A percentile compares a stretch with the other conserved stretches of the same genome.
These are phyloP conservation scores for Drosophila kanekoi DNA, from an alignment of 2,888 invertebrate genomes.

Conservation along the genomic window DNA sequence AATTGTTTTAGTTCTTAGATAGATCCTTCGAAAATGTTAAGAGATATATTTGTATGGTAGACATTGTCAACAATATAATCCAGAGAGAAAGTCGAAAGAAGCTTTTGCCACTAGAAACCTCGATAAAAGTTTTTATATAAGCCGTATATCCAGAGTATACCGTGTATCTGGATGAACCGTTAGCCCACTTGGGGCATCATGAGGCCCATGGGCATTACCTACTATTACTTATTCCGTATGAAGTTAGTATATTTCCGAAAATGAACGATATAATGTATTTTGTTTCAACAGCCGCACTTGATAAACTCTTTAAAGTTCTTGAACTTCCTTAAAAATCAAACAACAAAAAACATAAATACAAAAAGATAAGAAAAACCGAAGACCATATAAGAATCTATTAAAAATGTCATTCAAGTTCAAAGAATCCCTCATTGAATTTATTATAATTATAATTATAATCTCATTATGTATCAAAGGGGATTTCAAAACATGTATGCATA, in stretches of 20 bases:
- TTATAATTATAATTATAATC: constrained; percentile 41
- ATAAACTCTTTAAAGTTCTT: constrained; percentile 19
- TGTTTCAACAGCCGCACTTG: constrained; percentile 24
- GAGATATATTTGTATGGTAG: background rate
- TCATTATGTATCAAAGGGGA: constrained; percentile 50
- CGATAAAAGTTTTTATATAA: constrained; percentile 22
- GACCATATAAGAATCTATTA: constrained; percentile 4
- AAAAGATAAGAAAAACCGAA: constrained; percentile 5
- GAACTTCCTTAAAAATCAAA: constrained; percentile 2
- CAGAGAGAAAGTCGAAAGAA: constrained; percentile 37
- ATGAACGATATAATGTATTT: constrained; percentile 30
- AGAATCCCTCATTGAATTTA: constrained; percentile 39
- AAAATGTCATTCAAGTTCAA: constrained; percentile 38
- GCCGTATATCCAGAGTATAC: constrained; percentile 7
- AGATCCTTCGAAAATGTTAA: constrained; percentile 19
- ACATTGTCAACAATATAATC: constrained; percentile 15
- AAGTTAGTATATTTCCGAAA: constrained; percentile 14
- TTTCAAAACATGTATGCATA: constrained; percentile 55
- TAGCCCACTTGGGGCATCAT: background rate
- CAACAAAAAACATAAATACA: background rate
- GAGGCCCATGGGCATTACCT: constrained; percentile 27
- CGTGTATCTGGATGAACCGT: constrained; percentile 10
- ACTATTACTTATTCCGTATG: constrained; percentile 25
- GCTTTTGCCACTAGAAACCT: constrained; percentile 53
- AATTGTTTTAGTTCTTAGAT: constrained; percentile 40